Conservation (phyloP, 2,797 vertebrate species). For the Hirundo rustica region DNA sequence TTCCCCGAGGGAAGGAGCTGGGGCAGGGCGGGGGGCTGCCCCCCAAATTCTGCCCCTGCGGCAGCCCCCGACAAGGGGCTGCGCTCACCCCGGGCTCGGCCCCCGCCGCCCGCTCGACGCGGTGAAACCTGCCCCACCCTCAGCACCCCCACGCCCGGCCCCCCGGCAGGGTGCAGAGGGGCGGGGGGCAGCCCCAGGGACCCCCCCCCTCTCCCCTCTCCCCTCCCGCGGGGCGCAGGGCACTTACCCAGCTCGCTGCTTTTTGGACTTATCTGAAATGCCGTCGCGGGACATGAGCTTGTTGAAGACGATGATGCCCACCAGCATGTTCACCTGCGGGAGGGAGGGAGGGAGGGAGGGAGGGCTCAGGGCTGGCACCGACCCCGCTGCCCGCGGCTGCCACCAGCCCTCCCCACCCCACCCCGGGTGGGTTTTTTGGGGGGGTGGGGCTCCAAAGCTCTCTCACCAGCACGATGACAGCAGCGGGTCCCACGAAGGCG, state of each 20-base stretch:
- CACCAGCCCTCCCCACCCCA: neutral
- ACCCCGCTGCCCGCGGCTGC: neutral
- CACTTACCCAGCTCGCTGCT: slow-evolving; percentile 97
- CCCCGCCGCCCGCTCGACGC: neutral
- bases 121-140: neutral
- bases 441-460: neutral
- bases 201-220: neutral
- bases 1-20: neutral
- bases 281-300: slow-evolving; percentile 98
- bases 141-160: neutral
- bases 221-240: neutral
- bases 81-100: neutral
- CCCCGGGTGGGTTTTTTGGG: neutral
- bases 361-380: neutral
- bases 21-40: neutral
- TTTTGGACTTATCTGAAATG: slow-evolving; percentile 99
- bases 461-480: slow-evolving; percentile 97
- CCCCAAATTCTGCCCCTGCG: neutral
- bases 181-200: neutral
- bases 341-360: neutral
- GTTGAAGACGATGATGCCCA: slow-evolving; percentile 98
- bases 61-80: neutral
- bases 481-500: slow-evolving; percentile 95
- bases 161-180: neutral
- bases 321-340: slow-evolving; percentile 96